Evolutionary conservation across 2,888 invertebrate genomes (phyloP).

Genomic region (Lochmaea crataegi): DNA sequence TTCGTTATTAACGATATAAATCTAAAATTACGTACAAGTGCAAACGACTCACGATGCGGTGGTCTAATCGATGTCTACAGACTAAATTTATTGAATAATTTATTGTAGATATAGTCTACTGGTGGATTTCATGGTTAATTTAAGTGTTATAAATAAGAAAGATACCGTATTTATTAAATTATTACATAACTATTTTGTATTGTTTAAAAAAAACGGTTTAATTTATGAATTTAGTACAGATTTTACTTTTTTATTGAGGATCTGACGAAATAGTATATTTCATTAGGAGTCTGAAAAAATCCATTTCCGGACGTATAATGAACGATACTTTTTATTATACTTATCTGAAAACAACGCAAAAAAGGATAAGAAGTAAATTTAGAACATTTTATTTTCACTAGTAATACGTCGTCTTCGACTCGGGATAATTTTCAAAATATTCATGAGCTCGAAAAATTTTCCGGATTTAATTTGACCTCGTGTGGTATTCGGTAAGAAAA

Average conservation of each 20-base stretch:
- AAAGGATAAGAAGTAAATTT: no score
- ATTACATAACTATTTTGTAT: neutral
- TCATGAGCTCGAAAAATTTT: no score
- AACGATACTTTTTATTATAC: no score
- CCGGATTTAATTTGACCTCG: no score
- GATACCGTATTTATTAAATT: neutral
- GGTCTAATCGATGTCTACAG: neutral
- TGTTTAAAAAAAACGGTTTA: neutral
- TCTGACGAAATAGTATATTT: no score
- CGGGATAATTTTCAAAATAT: no score
- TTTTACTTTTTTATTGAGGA: neutral
- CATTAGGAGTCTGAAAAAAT: no score
- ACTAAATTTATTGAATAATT: constrained; percentile 3
- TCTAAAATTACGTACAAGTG: neutral
- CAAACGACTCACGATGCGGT: neutral
- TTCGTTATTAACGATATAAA: neutral
- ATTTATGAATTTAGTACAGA: neutral
- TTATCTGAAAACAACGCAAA: no score
- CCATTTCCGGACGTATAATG: no score
- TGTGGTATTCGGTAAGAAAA: no score
- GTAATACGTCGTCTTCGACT: no score
- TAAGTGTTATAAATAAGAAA: neutral
- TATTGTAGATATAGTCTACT: neutral
- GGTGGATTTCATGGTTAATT: neutral
- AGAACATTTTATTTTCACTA: no score